These are phyloP conservation scores for Sitodiplosis mosellana DNA, from an alignment of 1,140 invertebrate genomes.

Conservation along the genomic window DNA sequence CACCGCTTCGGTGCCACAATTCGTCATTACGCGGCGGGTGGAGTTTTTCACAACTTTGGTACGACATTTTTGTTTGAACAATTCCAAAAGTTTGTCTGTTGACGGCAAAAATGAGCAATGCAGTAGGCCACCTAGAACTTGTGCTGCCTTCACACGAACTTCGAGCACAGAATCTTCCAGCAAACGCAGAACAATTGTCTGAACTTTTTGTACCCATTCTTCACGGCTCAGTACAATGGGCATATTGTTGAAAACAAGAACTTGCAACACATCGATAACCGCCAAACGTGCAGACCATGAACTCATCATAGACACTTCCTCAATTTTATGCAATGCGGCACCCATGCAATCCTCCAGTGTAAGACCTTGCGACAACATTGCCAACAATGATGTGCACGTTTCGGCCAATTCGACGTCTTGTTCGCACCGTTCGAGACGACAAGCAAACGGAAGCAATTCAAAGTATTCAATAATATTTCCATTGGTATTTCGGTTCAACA, in stretches of 20 bases:
- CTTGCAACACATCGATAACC: slow-evolving; percentile 57
- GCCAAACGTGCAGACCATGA: slow-evolving; percentile 65
- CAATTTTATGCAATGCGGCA: slow-evolving; percentile 26
- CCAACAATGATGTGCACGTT: slow-evolving; percentile 43
- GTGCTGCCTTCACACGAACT: slow-evolving; percentile 61
- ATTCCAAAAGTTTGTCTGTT: slow-evolving; percentile 33
- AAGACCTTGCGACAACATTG: slow-evolving; percentile 38
- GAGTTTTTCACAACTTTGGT: slow-evolving; percentile 3
- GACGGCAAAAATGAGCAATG: slow-evolving; percentile 61
- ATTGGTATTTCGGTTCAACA: slow-evolving; percentile 28
- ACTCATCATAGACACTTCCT: slow-evolving; percentile 27
- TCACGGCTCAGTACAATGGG: slow-evolving; percentile 41
- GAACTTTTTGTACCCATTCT: slow-evolving; percentile 33
- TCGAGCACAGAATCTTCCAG: slow-evolving; percentile 53
- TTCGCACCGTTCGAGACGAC: slow-evolving; percentile 56
- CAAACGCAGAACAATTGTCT: slow-evolving; percentile 38
- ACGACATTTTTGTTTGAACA: slow-evolving; percentile 4
- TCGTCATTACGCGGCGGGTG: background rate
- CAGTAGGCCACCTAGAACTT: slow-evolving; percentile 64
- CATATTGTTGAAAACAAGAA: slow-evolving; percentile 70
- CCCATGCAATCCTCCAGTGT: slow-evolving; percentile 31
- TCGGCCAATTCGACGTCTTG: slow-evolving; percentile 62
- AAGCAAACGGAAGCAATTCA: slow-evolving; percentile 42
- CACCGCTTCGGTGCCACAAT: background rate
- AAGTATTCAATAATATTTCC: slow-evolving; percentile 36